Evolutionary conservation across 2,797 vertebrate genomes (phyloP).

Genomic region (Acropternis orthonyx): DNA sequence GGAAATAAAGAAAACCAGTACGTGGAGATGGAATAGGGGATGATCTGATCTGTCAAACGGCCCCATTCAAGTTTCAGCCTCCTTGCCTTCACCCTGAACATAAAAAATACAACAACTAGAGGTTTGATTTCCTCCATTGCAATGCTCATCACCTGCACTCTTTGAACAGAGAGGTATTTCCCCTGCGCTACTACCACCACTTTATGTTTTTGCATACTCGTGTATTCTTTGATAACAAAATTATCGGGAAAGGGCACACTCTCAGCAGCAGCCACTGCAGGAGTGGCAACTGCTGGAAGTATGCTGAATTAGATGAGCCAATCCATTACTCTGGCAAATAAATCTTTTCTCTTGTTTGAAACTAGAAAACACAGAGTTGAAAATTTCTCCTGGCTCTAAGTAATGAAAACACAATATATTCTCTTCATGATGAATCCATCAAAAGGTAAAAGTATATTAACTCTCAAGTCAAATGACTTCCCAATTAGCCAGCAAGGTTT

Average conservation of each 20-base stretch:
- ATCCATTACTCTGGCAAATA: neutral
- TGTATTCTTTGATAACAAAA: neutral
- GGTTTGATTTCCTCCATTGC: neutral
- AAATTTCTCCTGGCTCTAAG: constrained; percentile 20
- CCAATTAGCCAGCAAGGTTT: constrained; percentile 23
- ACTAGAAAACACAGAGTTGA: constrained; percentile 1
- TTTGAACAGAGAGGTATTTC: neutral
- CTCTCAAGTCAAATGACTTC: constrained; percentile 23
- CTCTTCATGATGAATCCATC: constrained; percentile 5
- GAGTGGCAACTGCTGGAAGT: neutral
- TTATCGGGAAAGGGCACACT: neutral
- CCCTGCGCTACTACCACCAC: neutral
- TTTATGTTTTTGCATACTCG: neutral
- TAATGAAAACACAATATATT: constrained; percentile 23
- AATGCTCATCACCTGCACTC: fast-evolving
- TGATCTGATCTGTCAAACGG: neutral
- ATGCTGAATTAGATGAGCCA: neutral
- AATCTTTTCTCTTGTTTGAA: constrained; percentile 42
- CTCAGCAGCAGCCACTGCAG: neutral
- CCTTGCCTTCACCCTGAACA: neutral
- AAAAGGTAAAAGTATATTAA: constrained; percentile 46
- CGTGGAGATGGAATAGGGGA: neutral
- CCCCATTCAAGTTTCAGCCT: neutral
- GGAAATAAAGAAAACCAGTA: neutral
- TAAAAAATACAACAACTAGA: neutral